Percentiles rank a stretch among this genome's conserved stretches.
Conservation (phyloP, 2,797 vertebrate species). For the Thripadectes ignobilis region DNA sequence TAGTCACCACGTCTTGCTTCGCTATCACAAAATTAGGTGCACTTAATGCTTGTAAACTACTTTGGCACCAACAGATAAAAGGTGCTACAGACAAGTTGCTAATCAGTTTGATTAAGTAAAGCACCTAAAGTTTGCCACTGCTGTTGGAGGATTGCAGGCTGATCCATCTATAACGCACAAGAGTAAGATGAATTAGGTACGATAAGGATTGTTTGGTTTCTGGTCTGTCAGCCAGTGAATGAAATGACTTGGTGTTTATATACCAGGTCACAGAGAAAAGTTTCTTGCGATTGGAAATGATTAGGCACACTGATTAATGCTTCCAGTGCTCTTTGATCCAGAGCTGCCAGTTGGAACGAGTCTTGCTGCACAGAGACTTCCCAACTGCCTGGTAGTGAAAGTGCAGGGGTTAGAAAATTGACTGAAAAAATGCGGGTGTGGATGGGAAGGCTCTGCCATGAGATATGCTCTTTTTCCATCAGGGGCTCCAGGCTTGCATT, state of each 20-base stretch:
- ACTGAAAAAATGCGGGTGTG: background rate
- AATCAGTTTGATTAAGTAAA: conserved; percentile 61
- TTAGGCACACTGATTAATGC: conserved; percentile 56
- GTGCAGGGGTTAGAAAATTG: background rate
- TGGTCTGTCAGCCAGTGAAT: conserved; percentile 43
- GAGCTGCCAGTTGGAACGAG: conserved; percentile 54
- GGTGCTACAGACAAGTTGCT: conserved; percentile 5
- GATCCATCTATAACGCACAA: background rate
- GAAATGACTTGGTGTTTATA: conserved; percentile 40
- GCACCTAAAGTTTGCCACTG: conserved; percentile 25
- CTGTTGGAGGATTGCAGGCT: conserved; percentile 4
- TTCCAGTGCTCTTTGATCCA: conserved; percentile 62
- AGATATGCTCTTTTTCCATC: background rate
- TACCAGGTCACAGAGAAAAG: conserved; percentile 42
- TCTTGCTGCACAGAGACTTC: conserved; percentile 10
- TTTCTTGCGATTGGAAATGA: conserved; percentile 45
- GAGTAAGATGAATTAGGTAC: conserved; percentile 35
- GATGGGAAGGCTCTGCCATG: background rate
- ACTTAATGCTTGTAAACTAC: conserved; percentile 36
- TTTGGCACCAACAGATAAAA: conserved; percentile 43
- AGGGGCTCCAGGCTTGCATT: background rate
- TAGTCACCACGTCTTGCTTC: background rate
- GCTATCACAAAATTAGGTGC: background rate
- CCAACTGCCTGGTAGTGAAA: background rate
- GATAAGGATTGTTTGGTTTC: conserved; percentile 65